Percentiles rank a stretch among this genome's conserved stretches.
Conservation (phyloP, 64 coral and sea anemone genomes). For the Dendronephthya gigantea region DNA sequence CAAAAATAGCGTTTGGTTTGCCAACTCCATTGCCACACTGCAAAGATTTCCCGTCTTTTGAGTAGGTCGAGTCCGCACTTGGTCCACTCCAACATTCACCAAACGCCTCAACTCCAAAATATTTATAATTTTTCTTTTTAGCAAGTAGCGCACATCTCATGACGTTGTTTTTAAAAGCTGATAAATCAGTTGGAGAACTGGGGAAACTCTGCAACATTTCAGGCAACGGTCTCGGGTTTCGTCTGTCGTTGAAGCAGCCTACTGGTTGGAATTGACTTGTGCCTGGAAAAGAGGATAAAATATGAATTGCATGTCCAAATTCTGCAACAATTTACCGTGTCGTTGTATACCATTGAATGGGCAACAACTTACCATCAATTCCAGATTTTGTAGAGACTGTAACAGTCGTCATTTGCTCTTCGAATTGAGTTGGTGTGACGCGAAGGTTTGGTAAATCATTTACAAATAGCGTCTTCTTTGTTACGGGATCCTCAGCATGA, state of each 20-base stretch:
- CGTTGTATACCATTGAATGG: not conserved
- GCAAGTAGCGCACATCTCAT: conserved; percentile 43
- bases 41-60: conserved; percentile 20
- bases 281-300: not conserved
- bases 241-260: not conserved
- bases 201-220: not conserved
- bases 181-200: not conserved
- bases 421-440: not conserved
- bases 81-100: conserved; percentile 62
- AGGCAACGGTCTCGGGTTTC: not conserved
- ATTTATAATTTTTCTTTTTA: conserved; percentile 26
- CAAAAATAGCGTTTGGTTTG: not conserved
- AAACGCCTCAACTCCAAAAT: conserved; percentile 57
- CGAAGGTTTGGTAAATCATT: not conserved
- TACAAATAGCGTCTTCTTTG: not conserved
- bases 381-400: not conserved
- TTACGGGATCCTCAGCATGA: not conserved
- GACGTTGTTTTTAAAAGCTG: not conserved
- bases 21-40: not conserved
- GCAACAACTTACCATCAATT: not conserved
- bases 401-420: not conserved
- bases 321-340: too few relatives aligned
- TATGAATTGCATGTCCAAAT: too few relatives aligned
- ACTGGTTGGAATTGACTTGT: not conserved
- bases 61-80: conserved; percentile 17